Evolutionary conservation across 2,888 invertebrate genomes (phyloP).

Genomic region (Aspidiotus rigidus): DNA sequence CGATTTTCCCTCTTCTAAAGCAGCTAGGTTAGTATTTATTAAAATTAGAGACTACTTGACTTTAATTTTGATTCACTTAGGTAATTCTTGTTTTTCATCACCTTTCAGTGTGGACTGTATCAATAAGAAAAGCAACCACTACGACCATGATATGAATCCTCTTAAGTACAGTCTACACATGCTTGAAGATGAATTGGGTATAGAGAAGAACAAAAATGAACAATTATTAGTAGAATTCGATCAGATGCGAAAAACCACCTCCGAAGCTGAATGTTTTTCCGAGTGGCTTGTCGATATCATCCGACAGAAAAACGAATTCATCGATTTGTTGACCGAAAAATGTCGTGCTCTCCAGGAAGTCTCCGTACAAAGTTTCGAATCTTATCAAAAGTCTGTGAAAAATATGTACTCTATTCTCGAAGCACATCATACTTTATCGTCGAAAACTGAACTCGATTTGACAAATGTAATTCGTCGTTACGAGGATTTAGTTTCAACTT

Average conservation of each 20-base stretch:
- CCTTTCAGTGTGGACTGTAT: conserved; percentile 14
- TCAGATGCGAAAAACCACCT: background rate
- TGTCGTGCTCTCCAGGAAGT: conserved; percentile 4
- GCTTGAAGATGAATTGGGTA: conserved; percentile 13
- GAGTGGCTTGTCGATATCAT: conserved; percentile 1
- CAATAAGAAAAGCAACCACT: background rate
- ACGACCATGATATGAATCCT: conserved; percentile 14
- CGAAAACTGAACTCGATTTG: conserved; percentile 15
- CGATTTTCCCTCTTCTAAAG: conserved; percentile 9
- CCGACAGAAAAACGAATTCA: conserved; percentile 9
- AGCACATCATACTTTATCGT: background rate
- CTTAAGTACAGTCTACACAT: conserved; percentile 12
- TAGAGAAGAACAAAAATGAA: conserved; percentile 17
- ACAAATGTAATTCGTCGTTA: conserved; percentile 9
- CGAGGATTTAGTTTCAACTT: conserved; percentile 2
- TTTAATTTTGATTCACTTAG: background rate
- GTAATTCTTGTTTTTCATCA: background rate
- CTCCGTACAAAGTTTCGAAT: conserved; percentile 20
- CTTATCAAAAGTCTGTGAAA: conserved; percentile 8
- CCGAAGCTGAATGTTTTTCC: conserved; percentile 1
- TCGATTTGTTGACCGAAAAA: conserved; percentile 10
- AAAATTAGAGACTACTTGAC: background rate
- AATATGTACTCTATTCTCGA: conserved; percentile 13
- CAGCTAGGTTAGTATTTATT: conserved; percentile 11
- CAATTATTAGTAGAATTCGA: conserved; percentile 11